Evolutionary conservation across 2,797 vertebrate genomes (phyloP).

Genomic region (Pangasius macronema): DNA sequence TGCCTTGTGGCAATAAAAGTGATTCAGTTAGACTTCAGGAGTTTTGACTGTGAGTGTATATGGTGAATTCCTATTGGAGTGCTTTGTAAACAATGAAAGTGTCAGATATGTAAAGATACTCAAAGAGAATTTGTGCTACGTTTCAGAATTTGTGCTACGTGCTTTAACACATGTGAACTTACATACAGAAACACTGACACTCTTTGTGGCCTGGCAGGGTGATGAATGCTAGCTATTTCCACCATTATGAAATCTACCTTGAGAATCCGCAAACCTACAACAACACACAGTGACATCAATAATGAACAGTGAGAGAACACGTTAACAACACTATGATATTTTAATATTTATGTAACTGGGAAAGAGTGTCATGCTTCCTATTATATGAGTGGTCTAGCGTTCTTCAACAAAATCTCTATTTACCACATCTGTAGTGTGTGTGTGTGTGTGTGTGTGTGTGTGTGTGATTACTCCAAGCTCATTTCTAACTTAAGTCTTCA

Average conservation of each 20-base stretch:
- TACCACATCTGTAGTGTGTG: neutral
- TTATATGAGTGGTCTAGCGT: too few relatives aligned
- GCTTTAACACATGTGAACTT: neutral
- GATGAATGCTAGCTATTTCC: neutral
- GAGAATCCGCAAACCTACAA: neutral
- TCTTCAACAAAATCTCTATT: neutral
- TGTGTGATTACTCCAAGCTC: neutral
- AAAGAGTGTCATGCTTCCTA: neutral
- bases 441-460: neutral
- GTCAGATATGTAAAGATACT: neutral
- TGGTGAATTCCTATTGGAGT: neutral
- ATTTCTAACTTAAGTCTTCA: neutral
- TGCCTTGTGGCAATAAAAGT: neutral
- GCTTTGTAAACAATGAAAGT: neutral
- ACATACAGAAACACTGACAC: neutral
- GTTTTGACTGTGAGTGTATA: neutral
- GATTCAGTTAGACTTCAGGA: neutral
- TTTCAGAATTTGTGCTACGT: too few relatives aligned
- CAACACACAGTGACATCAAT: neutral
- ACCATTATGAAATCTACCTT: slow-evolving; percentile 12
- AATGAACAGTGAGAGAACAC: slow-evolving; percentile 7
- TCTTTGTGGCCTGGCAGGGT: neutral
- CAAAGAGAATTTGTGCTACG: neutral
- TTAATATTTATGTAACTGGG: neutral
- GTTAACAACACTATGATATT: neutral